Conservation (phyloP, 1,140 invertebrate species). For the Magallana gigas region DNA sequence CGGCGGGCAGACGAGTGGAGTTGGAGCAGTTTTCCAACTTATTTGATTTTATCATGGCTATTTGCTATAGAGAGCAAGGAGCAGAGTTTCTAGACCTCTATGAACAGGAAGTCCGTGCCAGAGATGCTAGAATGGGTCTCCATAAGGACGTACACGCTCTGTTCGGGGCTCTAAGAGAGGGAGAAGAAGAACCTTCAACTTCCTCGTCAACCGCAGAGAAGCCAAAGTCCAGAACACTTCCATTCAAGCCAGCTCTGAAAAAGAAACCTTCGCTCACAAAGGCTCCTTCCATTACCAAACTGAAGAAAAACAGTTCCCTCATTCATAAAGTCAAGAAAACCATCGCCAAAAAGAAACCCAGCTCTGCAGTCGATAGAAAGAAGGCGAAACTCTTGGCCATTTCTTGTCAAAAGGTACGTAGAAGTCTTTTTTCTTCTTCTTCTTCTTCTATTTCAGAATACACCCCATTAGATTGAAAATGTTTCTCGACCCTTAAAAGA, state of each 20-base stretch:
- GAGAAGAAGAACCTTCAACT: constrained; percentile 1
- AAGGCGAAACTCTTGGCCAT: constrained; percentile 14
- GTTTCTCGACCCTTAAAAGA: no score
- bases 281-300: constrained; percentile 38
- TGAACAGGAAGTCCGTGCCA: constrained; percentile 60
- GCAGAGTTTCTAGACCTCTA: constrained; percentile 63
- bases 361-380: neutral
- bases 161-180: constrained; percentile 57
- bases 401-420: constrained; percentile 6
- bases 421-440: neutral
- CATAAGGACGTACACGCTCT: constrained; percentile 62
- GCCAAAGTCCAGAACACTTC: neutral
- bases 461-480: no score
- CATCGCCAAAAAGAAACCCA: neutral
- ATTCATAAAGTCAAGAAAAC: constrained; percentile 19
- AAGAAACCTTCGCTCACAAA: constrained; percentile 49
- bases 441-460: no score
- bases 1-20: constrained; percentile 56
- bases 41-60: constrained; percentile 70
- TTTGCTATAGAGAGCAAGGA: constrained; percentile 66
- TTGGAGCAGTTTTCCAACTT: constrained; percentile 63
- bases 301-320: constrained; percentile 29
- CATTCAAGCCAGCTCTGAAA: neutral
- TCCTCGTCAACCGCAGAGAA: constrained; percentile 1
- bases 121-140: constrained; percentile 53